Evolutionary conservation across 1,140 invertebrate genomes (phyloP).

Genomic region (Frieseomelitta varia): DNA sequence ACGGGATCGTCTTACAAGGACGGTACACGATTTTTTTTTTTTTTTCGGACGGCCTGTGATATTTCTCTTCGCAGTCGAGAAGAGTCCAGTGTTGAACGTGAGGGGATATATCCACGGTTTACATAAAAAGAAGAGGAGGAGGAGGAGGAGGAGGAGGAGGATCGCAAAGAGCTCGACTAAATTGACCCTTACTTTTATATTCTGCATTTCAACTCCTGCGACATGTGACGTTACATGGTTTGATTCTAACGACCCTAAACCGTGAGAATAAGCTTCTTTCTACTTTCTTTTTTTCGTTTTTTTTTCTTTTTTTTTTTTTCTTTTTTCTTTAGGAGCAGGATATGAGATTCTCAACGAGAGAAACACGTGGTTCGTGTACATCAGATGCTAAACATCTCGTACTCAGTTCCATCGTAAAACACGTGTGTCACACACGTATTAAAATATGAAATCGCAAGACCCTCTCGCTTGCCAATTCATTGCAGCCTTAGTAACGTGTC

Average conservation of each 20-base stretch:
- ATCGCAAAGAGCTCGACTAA: background rate
- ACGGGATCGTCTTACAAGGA: background rate
- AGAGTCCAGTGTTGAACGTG: background rate
- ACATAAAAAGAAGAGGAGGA: too few species aligned
- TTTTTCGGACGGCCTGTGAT: slow-evolving; percentile 1
- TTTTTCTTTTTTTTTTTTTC: background rate
- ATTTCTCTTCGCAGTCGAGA: background rate
- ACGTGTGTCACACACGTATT: background rate
- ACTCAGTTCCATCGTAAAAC: background rate
- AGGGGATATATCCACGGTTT: background rate
- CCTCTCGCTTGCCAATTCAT: background rate
- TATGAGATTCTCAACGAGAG: background rate
- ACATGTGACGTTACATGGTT: background rate
- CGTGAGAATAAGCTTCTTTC: background rate
- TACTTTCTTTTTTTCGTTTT: background rate
- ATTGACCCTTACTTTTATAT: background rate
- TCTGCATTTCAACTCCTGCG: background rate
- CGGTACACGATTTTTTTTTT: slow-evolving; percentile 6
- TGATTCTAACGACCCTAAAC: background rate
- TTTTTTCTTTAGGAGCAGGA: background rate
- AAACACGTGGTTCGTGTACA: background rate
- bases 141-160: too few species aligned
- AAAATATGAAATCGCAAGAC: background rate
- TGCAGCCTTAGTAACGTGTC: background rate
- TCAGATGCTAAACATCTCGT: background rate